Percentiles rank a stretch among this genome's conserved stretches.
These are phyloP conservation scores for Caenorhabditis imperialis DNA, from an alignment of 2,888 invertebrate genomes.

Conservation along the genomic window DNA sequence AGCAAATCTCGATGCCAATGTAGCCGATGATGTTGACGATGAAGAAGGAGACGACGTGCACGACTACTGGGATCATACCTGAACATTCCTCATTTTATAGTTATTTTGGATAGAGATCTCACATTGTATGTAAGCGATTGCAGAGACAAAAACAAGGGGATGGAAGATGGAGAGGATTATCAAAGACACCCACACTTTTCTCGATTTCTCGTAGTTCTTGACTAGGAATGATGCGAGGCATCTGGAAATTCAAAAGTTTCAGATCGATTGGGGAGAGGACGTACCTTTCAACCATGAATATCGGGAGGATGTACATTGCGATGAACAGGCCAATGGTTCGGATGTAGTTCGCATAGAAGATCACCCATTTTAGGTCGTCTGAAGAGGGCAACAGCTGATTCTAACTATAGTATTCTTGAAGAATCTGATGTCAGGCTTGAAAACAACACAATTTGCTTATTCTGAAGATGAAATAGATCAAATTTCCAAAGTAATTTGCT, in stretches of 20 bases:
- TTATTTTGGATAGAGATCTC: neutral
- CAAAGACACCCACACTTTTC: conserved; percentile 37
- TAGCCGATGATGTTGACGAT: conserved; percentile 44
- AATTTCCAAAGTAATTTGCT: no score
- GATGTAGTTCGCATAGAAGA: conserved; percentile 32
- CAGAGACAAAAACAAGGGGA: conserved; percentile 34
- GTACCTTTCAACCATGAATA: conserved; percentile 42
- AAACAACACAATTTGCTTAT: no score
- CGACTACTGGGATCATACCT: conserved; percentile 29
- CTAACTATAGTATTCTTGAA: neutral
- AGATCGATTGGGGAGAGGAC: no score
- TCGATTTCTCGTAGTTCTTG: conserved; percentile 45
- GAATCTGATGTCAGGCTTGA: no score
- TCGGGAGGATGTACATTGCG: conserved; percentile 47
- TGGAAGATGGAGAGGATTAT: conserved; percentile 41
- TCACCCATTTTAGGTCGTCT: conserved; percentile 17
- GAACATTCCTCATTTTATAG: neutral
- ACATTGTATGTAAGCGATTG: conserved; percentile 47
- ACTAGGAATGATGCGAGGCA: conserved; percentile 42
- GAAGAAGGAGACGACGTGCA: conserved; percentile 41
- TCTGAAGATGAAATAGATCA: no score
- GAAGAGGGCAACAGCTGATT: neutral
- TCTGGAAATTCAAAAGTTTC: neutral
- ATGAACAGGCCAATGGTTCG: conserved; percentile 47
- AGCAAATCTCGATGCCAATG: conserved; percentile 34